Evolutionary conservation across 2,797 vertebrate species (phyloP), one percentile per base, ranked within the genome.

Genomic region (Rhincodon typus): DNA sequence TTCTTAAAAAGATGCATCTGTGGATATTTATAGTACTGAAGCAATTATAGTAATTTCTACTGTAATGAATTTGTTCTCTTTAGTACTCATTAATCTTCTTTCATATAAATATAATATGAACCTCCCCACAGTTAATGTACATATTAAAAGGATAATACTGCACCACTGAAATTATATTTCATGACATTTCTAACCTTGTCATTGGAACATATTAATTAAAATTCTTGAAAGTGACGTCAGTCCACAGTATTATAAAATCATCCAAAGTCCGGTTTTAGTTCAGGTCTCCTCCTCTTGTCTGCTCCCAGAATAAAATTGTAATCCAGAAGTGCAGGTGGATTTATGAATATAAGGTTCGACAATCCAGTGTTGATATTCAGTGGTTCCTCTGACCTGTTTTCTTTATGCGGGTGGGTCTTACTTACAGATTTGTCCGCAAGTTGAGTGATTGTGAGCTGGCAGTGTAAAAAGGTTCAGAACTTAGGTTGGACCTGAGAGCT

Each of bases 1-100:
- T 94, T 94, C 72, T 94, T 62, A 38, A 27, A 50, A 74, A 94
- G 46, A 70, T 94, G 34, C 69, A 94, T 17, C 42, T 6, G 23
- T 1, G 13, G 1, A 50, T 30, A 94, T 94, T 94, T 94, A 46
- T 74, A 72, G 69, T 46, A 72, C 67, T 57, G 69, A 50, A 72
- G 69, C 69, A 94, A 74, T 94, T 94, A 74, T 34, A 72, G 27
- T 50, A 72, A 69, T 94, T 74, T 94, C 13, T 72, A 42, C 69
- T 94, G 42, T 23, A 72, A 27, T 94, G 69, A 70, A 94, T 72
- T 94, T 94, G 69, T 70, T 74, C 94, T 66, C 69, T 72, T 42
- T 30, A 74, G 69, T 50, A 74, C 72, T 53, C 69, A 70, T 70
- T 42, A 46, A 27, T 94, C 94, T 72, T 94, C 67, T 74, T 42